These are phyloP conservation scores for Willowsia nigromaculata DNA, from an alignment of 2,888 invertebrate species.

Conservation along the genomic window DNA sequence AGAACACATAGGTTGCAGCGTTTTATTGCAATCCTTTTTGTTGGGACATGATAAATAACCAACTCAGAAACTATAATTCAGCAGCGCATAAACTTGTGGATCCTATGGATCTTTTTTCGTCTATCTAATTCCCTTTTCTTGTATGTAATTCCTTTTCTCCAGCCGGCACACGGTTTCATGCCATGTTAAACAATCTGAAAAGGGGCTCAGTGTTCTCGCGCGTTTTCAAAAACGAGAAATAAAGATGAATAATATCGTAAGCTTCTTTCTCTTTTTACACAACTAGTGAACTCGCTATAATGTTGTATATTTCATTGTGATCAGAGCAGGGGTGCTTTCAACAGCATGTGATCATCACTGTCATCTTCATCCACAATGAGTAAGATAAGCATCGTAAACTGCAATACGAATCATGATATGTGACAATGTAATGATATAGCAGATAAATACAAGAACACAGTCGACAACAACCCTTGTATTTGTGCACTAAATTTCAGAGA, in stretches of 20 bases:
- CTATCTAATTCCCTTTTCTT: constrained; percentile 31
- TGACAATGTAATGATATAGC: not conserved
- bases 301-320: constrained; percentile 17
- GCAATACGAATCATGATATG: not conserved
- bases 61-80: constrained; percentile 14
- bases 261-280: constrained; percentile 40
- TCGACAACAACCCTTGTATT: not conserved
- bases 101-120: constrained; percentile 4
- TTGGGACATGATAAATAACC: constrained; percentile 47
- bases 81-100: not conserved
- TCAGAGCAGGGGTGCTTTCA: constrained; percentile 40
- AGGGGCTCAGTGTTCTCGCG: constrained; percentile 28
- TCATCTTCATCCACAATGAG: constrained; percentile 7
- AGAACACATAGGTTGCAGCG: not conserved
- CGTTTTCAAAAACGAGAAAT: constrained; percentile 35
- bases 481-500: not conserved
- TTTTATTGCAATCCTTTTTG: constrained; percentile 5
- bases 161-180: constrained; percentile 66
- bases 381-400: constrained; percentile 42
- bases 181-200: constrained; percentile 67
- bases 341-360: constrained; percentile 44
- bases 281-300: constrained; percentile 15
- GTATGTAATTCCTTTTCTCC: constrained; percentile 63
- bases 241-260: constrained; percentile 45
- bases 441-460: not conserved